phyloP scores from a whole-genome alignment of 2,113 vertebrate genomes.

The Percina caprodes region DNA sequence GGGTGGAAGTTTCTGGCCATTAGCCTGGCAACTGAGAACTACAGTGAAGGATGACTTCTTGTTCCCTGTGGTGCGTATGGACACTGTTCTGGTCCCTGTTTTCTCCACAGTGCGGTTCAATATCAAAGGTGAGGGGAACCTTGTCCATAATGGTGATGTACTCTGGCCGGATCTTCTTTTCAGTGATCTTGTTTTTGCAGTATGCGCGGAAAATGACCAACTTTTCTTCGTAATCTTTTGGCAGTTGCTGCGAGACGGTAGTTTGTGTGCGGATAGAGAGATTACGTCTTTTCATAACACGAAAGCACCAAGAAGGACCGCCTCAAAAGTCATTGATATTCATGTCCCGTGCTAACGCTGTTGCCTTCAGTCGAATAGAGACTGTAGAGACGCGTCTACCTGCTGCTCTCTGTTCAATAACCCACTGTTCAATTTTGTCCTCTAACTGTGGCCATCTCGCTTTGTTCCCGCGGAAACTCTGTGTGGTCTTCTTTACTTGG shows the following conservation, averaged over 20 bases:
- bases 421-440: no score
- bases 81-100: constrained; percentile 18
- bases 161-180: constrained; percentile 28
- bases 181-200: constrained; percentile 30
- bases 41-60: constrained; percentile 44
- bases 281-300: constrained; percentile 50
- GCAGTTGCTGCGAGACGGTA: constrained; percentile 28
- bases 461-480: constrained; percentile 54
- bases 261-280: constrained; percentile 38
- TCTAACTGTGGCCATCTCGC: constrained; percentile 49
- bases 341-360: no score
- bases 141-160: constrained; percentile 39
- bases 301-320: constrained; percentile 42
- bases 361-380: no score
- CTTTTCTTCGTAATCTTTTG: constrained; percentile 19
- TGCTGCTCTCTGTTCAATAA: no score
- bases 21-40: constrained; percentile 37
- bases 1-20: constrained; percentile 23
- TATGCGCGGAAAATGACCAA: background rate
- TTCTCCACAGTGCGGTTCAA: constrained; percentile 33
- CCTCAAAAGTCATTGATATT: constrained; percentile 42
- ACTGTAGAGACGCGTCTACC: no score
- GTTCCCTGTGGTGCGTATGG: constrained; percentile 29
- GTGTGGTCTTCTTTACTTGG: constrained; percentile 49
- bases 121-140: constrained; percentile 20